Evolutionary conservation across 1,140 invertebrate species (phyloP).

Genomic region (Drosophila mayri): DNA sequence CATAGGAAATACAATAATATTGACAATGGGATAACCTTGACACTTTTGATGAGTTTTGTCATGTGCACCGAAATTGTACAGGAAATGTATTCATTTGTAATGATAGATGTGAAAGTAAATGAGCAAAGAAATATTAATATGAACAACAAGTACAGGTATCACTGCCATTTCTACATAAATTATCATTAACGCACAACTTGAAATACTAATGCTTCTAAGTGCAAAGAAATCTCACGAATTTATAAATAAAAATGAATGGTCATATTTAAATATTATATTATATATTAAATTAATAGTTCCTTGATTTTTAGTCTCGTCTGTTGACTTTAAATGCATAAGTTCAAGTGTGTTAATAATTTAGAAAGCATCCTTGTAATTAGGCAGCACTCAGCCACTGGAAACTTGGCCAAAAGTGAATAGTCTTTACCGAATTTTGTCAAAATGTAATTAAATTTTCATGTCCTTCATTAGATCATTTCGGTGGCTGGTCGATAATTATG

Average conservation of each 20-base stretch:
- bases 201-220: no score
- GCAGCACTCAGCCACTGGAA: conserved; percentile 1
- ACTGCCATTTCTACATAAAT: no score
- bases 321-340: background rate
- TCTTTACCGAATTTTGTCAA: background rate
- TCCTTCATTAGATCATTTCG: conserved; percentile 3
- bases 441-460: conserved; percentile 38
- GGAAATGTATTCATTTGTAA: conserved; percentile 8
- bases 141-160: background rate
- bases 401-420: background rate
- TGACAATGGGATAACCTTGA: conserved; percentile 16
- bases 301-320: background rate
- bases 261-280: no score
- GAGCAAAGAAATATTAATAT: background rate
- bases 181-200: background rate
- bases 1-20: conserved; percentile 3
- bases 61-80: background rate
- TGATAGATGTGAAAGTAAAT: background rate
- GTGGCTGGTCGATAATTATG: conserved; percentile 29
- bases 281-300: background rate
- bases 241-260: no score
- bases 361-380: background rate
- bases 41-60: conserved; percentile 1
- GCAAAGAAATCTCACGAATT: background rate
- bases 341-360: background rate